Evolutionary conservation across 2,113 vertebrate species (phyloP).

Genomic region (Marcusenius ussheri): DNA sequence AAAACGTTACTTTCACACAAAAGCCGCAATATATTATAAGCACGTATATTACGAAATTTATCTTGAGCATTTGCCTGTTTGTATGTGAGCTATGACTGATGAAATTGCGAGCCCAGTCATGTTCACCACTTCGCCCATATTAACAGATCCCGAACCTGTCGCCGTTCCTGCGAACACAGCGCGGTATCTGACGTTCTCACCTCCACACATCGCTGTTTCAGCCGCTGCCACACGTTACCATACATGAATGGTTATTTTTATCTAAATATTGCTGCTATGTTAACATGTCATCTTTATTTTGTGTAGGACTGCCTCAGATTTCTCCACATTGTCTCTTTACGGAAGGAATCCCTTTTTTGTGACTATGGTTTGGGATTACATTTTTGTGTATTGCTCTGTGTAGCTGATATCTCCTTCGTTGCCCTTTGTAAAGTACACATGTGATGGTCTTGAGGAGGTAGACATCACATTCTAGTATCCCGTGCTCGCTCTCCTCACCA

Average conservation of each 20-base stretch:
- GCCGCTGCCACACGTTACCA: neutral
- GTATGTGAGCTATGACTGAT: neutral
- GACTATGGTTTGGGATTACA: neutral
- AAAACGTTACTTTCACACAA: neutral
- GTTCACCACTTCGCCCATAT: neutral
- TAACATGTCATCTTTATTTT: neutral
- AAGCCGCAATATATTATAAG: neutral
- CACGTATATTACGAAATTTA: neutral
- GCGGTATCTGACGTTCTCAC: neutral
- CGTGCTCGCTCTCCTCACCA: neutral
- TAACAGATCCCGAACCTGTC: neutral
- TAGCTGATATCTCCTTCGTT: neutral
- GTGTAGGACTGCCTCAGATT: neutral
- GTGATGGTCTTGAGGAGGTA: neutral
- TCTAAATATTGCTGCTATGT: neutral
- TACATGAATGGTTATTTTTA: neutral
- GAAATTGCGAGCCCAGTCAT: neutral
- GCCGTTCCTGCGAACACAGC: neutral
- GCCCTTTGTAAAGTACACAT: neutral
- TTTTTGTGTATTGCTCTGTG: neutral
- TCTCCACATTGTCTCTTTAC: neutral
- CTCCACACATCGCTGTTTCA: neutral
- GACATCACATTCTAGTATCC: neutral
- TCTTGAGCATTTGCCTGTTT: neutral
- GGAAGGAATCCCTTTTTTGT: neutral